Conservation (phyloP, 1,140 invertebrate species). For the Orussus abietinus region DNA sequence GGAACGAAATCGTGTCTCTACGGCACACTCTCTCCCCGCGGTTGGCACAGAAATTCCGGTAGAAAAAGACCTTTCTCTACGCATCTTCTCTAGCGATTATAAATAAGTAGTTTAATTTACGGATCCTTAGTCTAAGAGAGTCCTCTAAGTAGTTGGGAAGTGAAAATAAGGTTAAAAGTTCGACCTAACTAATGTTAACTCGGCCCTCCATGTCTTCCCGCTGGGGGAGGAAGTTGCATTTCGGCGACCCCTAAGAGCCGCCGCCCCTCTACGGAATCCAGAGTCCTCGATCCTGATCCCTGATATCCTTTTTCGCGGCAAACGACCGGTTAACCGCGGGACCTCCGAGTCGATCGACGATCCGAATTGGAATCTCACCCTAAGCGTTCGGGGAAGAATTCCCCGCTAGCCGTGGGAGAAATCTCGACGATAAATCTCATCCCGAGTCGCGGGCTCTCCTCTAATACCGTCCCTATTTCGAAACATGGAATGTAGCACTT, state of each 20-base stretch:
- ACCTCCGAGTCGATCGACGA: too few relatives aligned
- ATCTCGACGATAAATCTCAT: constrained; percentile 24
- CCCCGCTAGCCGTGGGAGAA: constrained; percentile 19
- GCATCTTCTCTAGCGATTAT: constrained; percentile 41
- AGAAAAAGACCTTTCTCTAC: constrained; percentile 49
- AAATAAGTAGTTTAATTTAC: constrained; percentile 47
- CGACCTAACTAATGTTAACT: constrained; percentile 21
- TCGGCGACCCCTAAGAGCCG: too few relatives aligned
- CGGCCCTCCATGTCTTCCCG: too few relatives aligned
- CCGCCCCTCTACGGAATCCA: too few relatives aligned
- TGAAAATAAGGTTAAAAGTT: constrained; percentile 41
- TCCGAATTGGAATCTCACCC: too few relatives aligned
- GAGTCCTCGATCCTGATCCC: too few relatives aligned
- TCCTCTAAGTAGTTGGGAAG: constrained; percentile 45
- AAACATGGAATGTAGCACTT: constrained; percentile 48
- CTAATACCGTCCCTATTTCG: constrained; percentile 31
- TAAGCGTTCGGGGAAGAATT: too few relatives aligned
- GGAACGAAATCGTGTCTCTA: constrained; percentile 49
- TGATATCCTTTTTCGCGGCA: too few relatives aligned
- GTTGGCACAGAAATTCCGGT: constrained; percentile 54
- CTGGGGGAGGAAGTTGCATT: too few relatives aligned
- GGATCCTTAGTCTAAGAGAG: constrained; percentile 42
- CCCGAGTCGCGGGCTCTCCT: constrained; percentile 2
- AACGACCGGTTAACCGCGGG: neutral
- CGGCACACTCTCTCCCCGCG: constrained; percentile 52